phyloP scores from a whole-genome alignment of 2,797 vertebrate genomes.

The Oryzias dopingdopingensis region DNA sequence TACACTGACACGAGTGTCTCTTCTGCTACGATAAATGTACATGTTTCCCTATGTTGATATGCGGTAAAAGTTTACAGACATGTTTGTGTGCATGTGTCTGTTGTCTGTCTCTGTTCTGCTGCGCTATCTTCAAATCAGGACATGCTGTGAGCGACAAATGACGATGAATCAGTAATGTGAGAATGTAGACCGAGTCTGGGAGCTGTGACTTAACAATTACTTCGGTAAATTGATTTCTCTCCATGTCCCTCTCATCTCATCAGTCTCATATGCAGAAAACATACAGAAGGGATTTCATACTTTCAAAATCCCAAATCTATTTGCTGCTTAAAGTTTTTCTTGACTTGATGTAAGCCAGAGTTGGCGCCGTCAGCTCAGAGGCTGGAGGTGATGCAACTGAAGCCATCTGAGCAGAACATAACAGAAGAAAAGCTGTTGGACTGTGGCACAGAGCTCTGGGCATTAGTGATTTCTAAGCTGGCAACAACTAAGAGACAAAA shows the following conservation, averaged over 20 bases:
- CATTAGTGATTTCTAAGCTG: slow-evolving; percentile 2
- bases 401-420: slow-evolving; percentile 1
- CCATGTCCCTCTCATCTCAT: slow-evolving; percentile 9
- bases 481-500: background rate
- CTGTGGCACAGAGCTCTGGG: background rate
- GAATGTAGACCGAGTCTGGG: slow-evolving; percentile 72
- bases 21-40: slow-evolving; percentile 5
- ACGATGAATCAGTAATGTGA: slow-evolving; percentile 75
- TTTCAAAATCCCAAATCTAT: slow-evolving; percentile 1
- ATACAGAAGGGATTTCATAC: slow-evolving; percentile 8
- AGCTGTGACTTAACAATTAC: slow-evolving; percentile 49
- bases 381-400: background rate
- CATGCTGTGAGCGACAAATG: slow-evolving; percentile 60
- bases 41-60: slow-evolving; percentile 1
- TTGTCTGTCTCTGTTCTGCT: slow-evolving; percentile 40
- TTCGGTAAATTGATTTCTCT: slow-evolving; percentile 21
- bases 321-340: background rate
- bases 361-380: background rate
- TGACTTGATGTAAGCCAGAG: slow-evolving; percentile 2
- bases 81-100: slow-evolving; percentile 17
- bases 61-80: slow-evolving; percentile 25
- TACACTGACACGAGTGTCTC: slow-evolving; percentile 2
- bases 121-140: slow-evolving; percentile 55
- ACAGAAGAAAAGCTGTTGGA: background rate
- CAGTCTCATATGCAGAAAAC: slow-evolving; percentile 6